A percentile compares a stretch with the other conserved stretches of the same genome.
Conservation (phyloP, 2,113 vertebrate genomes). For the Coracopsis vasa region DNA sequence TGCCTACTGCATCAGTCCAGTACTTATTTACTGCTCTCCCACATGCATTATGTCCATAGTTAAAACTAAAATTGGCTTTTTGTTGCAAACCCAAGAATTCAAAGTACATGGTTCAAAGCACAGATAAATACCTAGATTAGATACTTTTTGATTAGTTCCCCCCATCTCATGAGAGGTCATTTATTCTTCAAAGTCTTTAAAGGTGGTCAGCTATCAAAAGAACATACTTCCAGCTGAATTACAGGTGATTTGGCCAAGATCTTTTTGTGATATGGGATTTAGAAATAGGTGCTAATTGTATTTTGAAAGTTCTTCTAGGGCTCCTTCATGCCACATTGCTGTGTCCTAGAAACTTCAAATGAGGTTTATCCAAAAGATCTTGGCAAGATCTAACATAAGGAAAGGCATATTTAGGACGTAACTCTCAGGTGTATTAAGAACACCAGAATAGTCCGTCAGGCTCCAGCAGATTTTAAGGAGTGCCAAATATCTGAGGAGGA, state of each 20-base stretch:
- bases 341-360: conserved; percentile 53
- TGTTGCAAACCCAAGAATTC: background rate
- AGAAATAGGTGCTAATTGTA: conserved; percentile 17
- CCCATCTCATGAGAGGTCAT: background rate
- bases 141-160: background rate
- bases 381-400: conserved; percentile 34
- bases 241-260: background rate
- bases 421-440: conserved; percentile 52
- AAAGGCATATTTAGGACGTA: conserved; percentile 35
- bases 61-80: background rate
- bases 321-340: background rate
- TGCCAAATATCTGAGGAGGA: conserved; percentile 18
- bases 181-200: conserved; percentile 10
- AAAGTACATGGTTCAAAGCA: background rate
- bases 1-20: background rate
- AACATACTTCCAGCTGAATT: conserved; percentile 23
- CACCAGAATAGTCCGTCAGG: background rate
- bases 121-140: conserved; percentile 9
- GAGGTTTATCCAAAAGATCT: conserved; percentile 40
- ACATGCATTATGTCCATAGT: background rate
- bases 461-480: conserved; percentile 35
- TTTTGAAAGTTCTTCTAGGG: conserved; percentile 21
- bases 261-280: background rate
- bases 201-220: conserved; percentile 16
- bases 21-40: background rate